Percentiles rank a stretch among this genome's conserved stretches.
phyloP scores from a whole-genome alignment of 2,888 invertebrate genomes.

The Myopa testacea region DNA sequence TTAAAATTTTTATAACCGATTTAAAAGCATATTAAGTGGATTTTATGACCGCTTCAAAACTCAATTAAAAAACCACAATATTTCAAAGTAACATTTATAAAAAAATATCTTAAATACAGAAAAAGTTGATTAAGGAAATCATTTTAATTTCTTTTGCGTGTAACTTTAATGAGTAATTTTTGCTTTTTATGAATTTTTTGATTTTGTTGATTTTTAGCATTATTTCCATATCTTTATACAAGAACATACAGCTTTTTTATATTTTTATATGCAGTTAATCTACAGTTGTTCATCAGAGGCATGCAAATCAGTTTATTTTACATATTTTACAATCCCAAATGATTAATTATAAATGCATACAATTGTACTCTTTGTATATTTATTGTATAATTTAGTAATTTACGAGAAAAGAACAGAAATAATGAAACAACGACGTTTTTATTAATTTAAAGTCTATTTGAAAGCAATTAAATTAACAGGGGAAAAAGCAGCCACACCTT shows the following conservation, averaged over 20 bases:
- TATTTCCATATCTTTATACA: too few relatives aligned
- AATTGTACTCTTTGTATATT: too few relatives aligned
- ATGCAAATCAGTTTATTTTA: too few relatives aligned
- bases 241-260: background rate
- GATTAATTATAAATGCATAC: too few relatives aligned
- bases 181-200: background rate
- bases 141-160: background rate
- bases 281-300: too few relatives aligned
- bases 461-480: too few relatives aligned
- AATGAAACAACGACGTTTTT: too few relatives aligned
- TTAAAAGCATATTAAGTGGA: slow-evolving; percentile 36
- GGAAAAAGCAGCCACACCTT: too few relatives aligned
- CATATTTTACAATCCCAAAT: too few relatives aligned
- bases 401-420: too few relatives aligned
- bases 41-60: slow-evolving; percentile 12
- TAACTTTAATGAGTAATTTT: background rate
- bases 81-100: background rate
- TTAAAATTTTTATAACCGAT: background rate
- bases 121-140: background rate
- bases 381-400: too few relatives aligned
- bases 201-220: background rate
- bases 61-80: slow-evolving; percentile 13
- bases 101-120: background rate
- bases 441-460: too few relatives aligned
- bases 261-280: background rate